Evolutionary conservation across 2,888 invertebrate genomes (phyloP), one percentile per base, ranked within the genome.

Genomic region (Halictus quadricinctus): DNA sequence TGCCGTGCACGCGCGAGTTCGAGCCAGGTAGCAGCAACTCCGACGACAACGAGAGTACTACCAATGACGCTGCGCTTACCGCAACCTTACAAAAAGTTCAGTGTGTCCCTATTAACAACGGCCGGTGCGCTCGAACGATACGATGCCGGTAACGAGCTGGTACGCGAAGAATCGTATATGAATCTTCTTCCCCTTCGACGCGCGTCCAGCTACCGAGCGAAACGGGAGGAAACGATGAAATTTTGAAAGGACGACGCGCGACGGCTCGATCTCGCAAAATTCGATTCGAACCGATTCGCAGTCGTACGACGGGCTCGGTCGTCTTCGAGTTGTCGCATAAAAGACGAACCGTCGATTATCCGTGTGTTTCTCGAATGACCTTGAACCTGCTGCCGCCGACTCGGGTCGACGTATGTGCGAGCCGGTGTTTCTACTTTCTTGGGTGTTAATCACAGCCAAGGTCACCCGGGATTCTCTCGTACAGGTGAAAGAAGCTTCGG

Each of bases 371-470:
- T 36, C 29, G 66, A 43, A 77, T 88, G 91, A 90, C 93, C 92
- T 93, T 93, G 93, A 93, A 93, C 92, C 90, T 90, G 88, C 84
- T 74, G 88, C 88, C 88, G 88, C 85, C 84, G 80, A 90, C 86
- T 77, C 87, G 81, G 88, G 84, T 91, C 91, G 88, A 88, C 87
- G 86, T 89, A 85, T 88, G 84, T 84, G 83, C 90, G 85, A 89
- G 91, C 89, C 91, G 87, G 89, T 91, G 91, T 90, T 89, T 90
- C 90, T 88, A 84, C 88, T 87, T 91, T 91, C 90, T 91, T 90
- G 89, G 90, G 90, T 91, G 92, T 93, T 93, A 92, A 93, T 93
- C 92, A 91, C 90, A 88, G 87, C 90, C 92, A 93, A 93, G 93
- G 93, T 91, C 90, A 87, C 73, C 87, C 87, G 84, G 87, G 79